Conservation (phyloP, 2,113 vertebrate genomes). For the Gallinago jamesoni region DNA sequence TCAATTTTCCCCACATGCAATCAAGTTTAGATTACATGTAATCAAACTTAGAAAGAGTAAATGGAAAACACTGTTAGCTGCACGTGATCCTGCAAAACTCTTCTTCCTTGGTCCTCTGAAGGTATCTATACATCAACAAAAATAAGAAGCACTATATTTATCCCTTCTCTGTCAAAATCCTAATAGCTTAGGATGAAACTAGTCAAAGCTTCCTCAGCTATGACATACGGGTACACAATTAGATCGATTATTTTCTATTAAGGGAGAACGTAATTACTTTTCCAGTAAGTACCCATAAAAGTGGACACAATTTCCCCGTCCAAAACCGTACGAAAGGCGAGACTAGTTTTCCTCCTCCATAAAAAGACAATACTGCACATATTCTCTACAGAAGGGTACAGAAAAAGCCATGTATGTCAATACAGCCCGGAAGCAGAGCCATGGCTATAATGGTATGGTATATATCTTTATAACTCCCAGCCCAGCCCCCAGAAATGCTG, state of each 20-base stretch:
- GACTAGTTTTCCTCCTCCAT: not conserved
- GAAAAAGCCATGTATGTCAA: not conserved
- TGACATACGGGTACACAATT: not conserved
- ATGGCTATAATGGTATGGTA: not conserved
- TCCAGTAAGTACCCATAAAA: not conserved
- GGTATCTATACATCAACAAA: not conserved
- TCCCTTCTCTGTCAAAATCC: not conserved
- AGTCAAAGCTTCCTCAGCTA: not conserved
- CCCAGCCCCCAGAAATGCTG: not conserved
- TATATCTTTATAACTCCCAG: not conserved
- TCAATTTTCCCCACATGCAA: not conserved
- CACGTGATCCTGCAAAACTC: not conserved
- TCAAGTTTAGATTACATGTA: not conserved
- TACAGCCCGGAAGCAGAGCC: not conserved
- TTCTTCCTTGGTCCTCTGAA: not conserved
- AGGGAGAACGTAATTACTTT: not conserved
- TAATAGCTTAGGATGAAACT: not conserved
- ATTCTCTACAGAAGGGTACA: not conserved
- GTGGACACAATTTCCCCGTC: not conserved
- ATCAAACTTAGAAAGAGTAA: not conserved
- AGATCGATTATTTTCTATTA: not conserved
- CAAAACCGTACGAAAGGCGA: not conserved
- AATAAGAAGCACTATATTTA: not conserved
- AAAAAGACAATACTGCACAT: not conserved
- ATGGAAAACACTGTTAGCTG: not conserved